Evolutionary conservation across 1,140 invertebrate genomes (phyloP), one percentile per base, ranked within the genome.

Genomic region (Galleria mellonella): DNA sequence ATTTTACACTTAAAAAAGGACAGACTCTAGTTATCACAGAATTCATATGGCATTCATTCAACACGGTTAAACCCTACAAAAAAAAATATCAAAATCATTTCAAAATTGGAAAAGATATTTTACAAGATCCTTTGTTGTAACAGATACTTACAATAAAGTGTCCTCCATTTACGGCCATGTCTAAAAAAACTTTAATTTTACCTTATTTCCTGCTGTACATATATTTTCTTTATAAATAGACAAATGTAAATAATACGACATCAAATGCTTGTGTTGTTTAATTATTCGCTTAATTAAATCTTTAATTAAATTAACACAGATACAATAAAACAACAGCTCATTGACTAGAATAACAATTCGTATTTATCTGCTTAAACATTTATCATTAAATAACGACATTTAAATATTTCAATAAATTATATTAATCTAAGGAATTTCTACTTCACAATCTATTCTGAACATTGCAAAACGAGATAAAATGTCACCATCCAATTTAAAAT

Each of bases 291-390:
- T 56, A 59, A 37, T 14, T 49, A 58, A 43, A 23, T 23, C 55
- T 55, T 51, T 53, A 45, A 52, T 53, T 56, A 59, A 61, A 66
- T 68, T 66, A 68, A 75, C 66, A 79, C 67, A 62, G 52, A 69
- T 49, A 49, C 48, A 63, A 54, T 55, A 64, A 65, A 72, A 75
- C 53, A 78, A 74, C 67, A 77, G 61, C 63, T 63, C 56, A 57
- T 56, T 76, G 72, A 76, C 75, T 79, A 76, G 73, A 77, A 65
- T 66, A 75, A 78, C 74, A 69, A 55, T 67, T 70, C 46, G 54
- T 65, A 63, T 56, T 64, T 59, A 56, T 47, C 52, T 61, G 53
- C 28, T 52, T 63, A 68, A 64, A 68, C 52, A 72, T 68, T 66
- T 73, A 62, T 51, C 28, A 58, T 61, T 51, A 54, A 54, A 63